These are phyloP conservation scores for Anarhynchus alexandrinus DNA, from an alignment of 2,113 vertebrate species.

Conservation along the genomic window DNA sequence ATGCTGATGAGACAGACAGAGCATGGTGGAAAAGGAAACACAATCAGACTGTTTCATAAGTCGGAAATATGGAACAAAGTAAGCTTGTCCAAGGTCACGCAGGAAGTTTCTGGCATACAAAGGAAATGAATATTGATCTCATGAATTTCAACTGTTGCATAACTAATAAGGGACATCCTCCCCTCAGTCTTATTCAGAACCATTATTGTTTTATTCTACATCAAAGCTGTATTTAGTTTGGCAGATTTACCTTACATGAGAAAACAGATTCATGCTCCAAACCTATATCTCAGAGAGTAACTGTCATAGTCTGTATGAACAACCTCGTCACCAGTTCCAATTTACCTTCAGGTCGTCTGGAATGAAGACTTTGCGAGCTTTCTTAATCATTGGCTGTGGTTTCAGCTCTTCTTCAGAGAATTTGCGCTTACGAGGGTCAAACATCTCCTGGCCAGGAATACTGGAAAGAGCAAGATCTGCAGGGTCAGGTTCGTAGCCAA, in stretches of 20 bases:
- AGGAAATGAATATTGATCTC: constrained; percentile 56
- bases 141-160: constrained; percentile 13
- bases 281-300: background rate
- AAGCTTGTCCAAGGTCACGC: constrained; percentile 13
- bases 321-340: constrained; percentile 76
- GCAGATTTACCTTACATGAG: background rate
- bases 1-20: background rate
- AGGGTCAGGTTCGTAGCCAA: constrained; percentile 92
- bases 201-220: background rate
- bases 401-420: constrained; percentile 96
- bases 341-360: constrained; percentile 96
- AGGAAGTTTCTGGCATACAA: constrained; percentile 52
- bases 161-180: constrained; percentile 4
- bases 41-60: constrained; percentile 28
- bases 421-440: constrained; percentile 95
- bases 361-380: constrained; percentile 97
- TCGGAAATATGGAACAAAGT: constrained; percentile 35
- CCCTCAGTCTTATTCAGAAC: background rate
- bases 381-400: constrained; percentile 99
- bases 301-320: background rate
- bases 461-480: constrained; percentile 96
- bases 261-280: background rate
- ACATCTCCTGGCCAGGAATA: constrained; percentile 97
- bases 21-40: constrained; percentile 6
- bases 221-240: background rate